A percentile compares a stretch with the other conserved stretches of the same genome.
phyloP scores from a whole-genome alignment of 2,888 invertebrate genomes.

The Drosophila testacea region DNA sequence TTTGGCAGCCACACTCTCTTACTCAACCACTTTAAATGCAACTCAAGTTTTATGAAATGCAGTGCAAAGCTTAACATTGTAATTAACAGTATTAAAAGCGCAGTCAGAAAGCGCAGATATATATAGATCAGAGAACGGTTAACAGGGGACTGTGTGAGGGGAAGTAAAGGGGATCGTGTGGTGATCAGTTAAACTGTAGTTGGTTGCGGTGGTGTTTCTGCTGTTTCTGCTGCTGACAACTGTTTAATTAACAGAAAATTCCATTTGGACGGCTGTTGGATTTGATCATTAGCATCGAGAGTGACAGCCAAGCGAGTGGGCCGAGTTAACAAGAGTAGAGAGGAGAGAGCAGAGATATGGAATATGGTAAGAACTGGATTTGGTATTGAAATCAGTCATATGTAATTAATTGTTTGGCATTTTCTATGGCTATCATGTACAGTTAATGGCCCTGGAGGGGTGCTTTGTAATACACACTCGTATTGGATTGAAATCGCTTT shows the following conservation, averaged over 20 bases:
- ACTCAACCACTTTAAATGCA: background rate
- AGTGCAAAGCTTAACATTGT: constrained; percentile 3
- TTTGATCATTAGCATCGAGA: constrained; percentile 53
- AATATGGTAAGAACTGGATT: constrained; percentile 43
- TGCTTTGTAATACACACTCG: constrained; percentile 1
- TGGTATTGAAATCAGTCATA: constrained; percentile 40
- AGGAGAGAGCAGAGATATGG: background rate
- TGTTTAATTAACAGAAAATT: constrained; percentile 62
- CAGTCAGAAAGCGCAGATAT: constrained; percentile 24
- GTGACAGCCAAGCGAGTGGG: constrained; percentile 30
- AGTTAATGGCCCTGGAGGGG: constrained; percentile 39
- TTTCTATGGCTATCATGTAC: constrained; percentile 40
- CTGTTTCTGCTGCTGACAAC: constrained; percentile 36
- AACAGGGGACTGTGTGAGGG: background rate
- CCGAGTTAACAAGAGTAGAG: background rate
- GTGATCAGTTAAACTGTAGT: background rate
- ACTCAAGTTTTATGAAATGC: constrained; percentile 13
- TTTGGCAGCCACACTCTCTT: background rate
- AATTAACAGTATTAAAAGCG: constrained; percentile 30
- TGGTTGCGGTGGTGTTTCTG: constrained; percentile 5
- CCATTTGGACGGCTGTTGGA: constrained; percentile 40
- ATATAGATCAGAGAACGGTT: background rate
- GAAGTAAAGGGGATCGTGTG: background rate
- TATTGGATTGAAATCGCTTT: constrained; percentile 31
- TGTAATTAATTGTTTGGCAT: constrained; percentile 54